Evolutionary conservation across 2,888 invertebrate genomes (phyloP).

Genomic region (Lithophane leautieri): DNA sequence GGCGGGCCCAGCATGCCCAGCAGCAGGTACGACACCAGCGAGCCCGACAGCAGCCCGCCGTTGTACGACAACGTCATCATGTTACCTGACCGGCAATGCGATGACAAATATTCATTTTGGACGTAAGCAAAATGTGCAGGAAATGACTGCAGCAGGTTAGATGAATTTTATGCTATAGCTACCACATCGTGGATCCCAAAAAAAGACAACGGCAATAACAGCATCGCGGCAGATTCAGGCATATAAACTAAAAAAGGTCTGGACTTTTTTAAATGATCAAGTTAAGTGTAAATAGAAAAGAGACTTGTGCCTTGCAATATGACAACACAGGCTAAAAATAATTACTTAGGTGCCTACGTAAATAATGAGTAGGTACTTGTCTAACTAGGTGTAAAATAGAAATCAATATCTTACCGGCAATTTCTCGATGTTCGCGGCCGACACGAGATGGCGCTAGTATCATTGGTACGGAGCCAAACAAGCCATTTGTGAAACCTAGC

Average conservation of each 20-base stretch:
- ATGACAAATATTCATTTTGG: background rate
- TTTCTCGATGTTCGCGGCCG: slow-evolving; percentile 95
- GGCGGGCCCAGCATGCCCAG: slow-evolving; percentile 91
- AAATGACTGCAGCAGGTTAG: background rate
- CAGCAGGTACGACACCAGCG: slow-evolving; percentile 95
- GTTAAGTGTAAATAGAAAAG: background rate
- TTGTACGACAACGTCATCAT: slow-evolving; percentile 98
- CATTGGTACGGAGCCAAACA: slow-evolving; percentile 98
- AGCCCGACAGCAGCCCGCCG: slow-evolving; percentile 95
- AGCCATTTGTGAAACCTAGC: slow-evolving; percentile 96
- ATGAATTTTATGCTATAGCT: background rate
- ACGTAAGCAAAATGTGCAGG: background rate
- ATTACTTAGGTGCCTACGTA: background rate
- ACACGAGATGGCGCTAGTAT: slow-evolving; percentile 97
- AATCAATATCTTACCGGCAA: slow-evolving; percentile 92
- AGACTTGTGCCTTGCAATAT: background rate
- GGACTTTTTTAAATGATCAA: background rate
- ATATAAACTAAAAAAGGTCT: background rate
- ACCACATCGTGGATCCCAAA: background rate
- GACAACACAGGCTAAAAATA: background rate
- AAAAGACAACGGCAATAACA: background rate
- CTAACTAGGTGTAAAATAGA: background rate
- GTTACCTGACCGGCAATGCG: slow-evolving; percentile 91
- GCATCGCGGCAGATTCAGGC: background rate
- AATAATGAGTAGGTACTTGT: background rate